Evolutionary conservation across 2,888 invertebrate species (phyloP), one percentile per base, ranked within the genome.

Genomic region (Apamea anceps): DNA sequence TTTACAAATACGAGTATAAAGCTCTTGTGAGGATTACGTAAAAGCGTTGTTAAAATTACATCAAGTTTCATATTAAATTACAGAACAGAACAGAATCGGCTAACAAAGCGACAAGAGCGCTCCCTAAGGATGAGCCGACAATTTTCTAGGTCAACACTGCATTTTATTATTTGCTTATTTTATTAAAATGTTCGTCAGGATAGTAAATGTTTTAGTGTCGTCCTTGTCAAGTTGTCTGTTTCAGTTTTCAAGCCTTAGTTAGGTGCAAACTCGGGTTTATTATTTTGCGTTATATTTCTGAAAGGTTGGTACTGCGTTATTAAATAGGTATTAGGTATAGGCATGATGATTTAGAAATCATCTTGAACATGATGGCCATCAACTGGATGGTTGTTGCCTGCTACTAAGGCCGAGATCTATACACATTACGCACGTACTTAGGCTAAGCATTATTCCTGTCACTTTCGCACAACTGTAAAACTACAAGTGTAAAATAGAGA

Each of bases 31-130:
- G 89, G 80, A 80, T 89, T 83, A 85, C 84, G 78, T 84, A 87
- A 86, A 83, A 82, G 78, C 89, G 80, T 77, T 82, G 81, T 86
- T 81, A 89, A 91, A 93, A 93, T 93, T 90, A 94, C 86, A 90
- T 93, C 94, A 95, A 94, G 93, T 94, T 92, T 91, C 90, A 91
- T 93, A 93, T 95, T 93, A 94, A 94, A 94, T 93, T 91, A 93
- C 89, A 91, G 90, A 89, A 90, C 79, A 90, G 89, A 90, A 93
- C 90, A 91, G 89, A 89, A 90, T 92, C 85, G 88, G 86, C 87
- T 90, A 90, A 92, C 92, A 92, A 92, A 90, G 91, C 88, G 90
- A 89, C 87, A 89, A 87, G 85, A 88, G 81, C 80, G 85, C 82
- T 91, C 93, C 91, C 92, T 85, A 85, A 91, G 93, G 94, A 92